Conservation (phyloP, 2,797 vertebrate genomes). For the Chromis chromis region DNA sequence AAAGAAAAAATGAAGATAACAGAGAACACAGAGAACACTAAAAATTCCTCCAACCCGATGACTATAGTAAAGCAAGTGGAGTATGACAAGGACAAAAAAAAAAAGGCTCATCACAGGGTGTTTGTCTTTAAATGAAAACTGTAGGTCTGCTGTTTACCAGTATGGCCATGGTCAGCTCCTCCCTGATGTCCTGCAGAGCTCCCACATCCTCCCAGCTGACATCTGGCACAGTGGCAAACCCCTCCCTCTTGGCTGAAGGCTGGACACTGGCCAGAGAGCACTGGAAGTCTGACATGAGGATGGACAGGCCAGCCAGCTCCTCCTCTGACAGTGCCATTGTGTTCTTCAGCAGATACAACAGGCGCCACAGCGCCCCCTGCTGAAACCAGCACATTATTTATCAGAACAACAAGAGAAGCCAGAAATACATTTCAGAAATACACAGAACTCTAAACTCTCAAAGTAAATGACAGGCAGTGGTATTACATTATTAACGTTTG, state of each 20-base stretch:
- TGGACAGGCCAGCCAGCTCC: conserved; percentile 87
- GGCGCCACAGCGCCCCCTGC: conserved; percentile 87
- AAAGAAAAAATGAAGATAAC: neutral
- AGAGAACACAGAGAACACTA: neutral
- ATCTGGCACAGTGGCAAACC: conserved; percentile 95
- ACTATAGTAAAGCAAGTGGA: neutral
- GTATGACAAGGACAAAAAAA: neutral
- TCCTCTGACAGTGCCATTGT: conserved; percentile 85
- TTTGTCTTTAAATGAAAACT: neutral
- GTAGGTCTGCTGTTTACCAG: conserved; percentile 82
- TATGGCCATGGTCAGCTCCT: conserved; percentile 97
- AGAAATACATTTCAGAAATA: neutral
- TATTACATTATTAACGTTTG: too few species aligned
- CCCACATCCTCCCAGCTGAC: conserved; percentile 96
- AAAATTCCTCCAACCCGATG: neutral
- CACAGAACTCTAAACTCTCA: neutral
- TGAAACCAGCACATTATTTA: conserved; percentile 12
- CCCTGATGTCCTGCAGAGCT: conserved; percentile 92
- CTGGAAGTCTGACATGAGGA: conserved; percentile 92
- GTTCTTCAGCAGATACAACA: conserved; percentile 87
- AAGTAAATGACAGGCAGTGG: too few species aligned
- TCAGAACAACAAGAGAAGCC: neutral
- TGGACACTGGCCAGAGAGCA: conserved; percentile 89
- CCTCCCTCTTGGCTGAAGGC: conserved; percentile 97
- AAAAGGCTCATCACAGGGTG: too few species aligned